Evolutionary conservation across 2,113 vertebrate species (phyloP), one percentile per base, ranked within the genome.

Genomic region (Rhodinocichla rosea): DNA sequence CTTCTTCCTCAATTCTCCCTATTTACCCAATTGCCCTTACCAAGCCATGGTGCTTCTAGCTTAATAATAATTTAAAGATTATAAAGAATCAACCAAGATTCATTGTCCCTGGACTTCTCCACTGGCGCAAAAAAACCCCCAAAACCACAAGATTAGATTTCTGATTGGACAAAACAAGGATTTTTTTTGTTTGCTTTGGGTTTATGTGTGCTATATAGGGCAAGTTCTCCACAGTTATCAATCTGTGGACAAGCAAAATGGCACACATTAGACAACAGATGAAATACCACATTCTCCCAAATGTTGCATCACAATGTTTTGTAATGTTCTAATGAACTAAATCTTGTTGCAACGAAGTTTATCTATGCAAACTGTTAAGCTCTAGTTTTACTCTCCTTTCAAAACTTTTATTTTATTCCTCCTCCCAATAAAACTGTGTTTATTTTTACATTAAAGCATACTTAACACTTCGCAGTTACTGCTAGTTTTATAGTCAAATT

Each of bases 91-190:
- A 70, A 19, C 1, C 2, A 68, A 9, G 15, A 55, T 68, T 37
- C n/a, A 68, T 18, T 79, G 23, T 56, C n/a, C n/a, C 28, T n/a
- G 28, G 27, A 55, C 3, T 0, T 78, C 15, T 83, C 59, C 3
- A 1, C 22, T 30, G 10, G 7, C 5, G 11, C 1, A 7, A 16
- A 55, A 47, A 37, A 80, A 17, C 2, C 4, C 4, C 14, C 0
- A 17, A 35, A 64, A n/a, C 7, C 11, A 26, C 12, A 21, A 47
- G 23, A 42, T 52, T 10, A 47, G 33, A 82, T 59, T 82, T 64
- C 32, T 87, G 53, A 40, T 52, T 37, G 15, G 6, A 53, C 10
- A 77, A 91, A 80, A 26, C 3, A 37, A 70, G 33, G 16, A 59
- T 13, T 9, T 1, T 67, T 59, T 27, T 68, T 83, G n/a, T 75